Base-by-base conservation (phyloP, 2,888 invertebrate species). In the Drosophila robusta region DNA sequence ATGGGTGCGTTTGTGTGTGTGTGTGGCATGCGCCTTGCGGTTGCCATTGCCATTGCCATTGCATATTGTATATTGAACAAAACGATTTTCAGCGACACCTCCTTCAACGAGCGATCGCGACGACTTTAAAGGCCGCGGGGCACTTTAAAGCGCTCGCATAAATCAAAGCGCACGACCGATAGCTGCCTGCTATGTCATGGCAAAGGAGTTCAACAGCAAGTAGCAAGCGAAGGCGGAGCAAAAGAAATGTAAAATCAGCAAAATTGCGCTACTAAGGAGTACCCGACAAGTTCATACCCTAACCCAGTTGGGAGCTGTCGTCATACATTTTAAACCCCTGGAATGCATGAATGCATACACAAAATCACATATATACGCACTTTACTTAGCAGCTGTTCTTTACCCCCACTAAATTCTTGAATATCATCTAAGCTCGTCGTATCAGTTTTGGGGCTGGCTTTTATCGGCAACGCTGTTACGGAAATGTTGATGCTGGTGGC, bases 51-150 rank as follows among this genome's bases (percentile, higher is more conserved):
- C 29, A 32, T 32, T 32, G 8, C 29, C 29, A 32, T 32, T 32
- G 32, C 9, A 32, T 32, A 32, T 32, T 32, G 32, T 11, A 38
- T 58, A 68, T 62, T 66, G 72, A 64, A 69, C 70, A 77, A 73
- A 78, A 78, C 47, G 69, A 77, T 77, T 77, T 60, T 50, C 50
- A 49, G 57, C 65, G 60, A 77, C 77, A 78, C 72, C 72, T 75
- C 61, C 67, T 65, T 47, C 57, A 61, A 62, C 49, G 52, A 50
- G 44, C 50, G 54, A 62, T 61, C 70, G 63, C 77, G 69, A 76
- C n/a, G 47, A 44, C 47, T 42, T 49, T 42, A 66, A 56, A 65
- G 64, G 64, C 79, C 70, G 73, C 57, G 39, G 62, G 62, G 44
- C 60, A 73, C 61, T 68, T 67, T 39, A 51, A 63, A 57, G 61